Evolutionary conservation across 2,888 invertebrate species (phyloP), one percentile per base, ranked within the genome.

Genomic region (Aphidoletes aphidimyza): DNA sequence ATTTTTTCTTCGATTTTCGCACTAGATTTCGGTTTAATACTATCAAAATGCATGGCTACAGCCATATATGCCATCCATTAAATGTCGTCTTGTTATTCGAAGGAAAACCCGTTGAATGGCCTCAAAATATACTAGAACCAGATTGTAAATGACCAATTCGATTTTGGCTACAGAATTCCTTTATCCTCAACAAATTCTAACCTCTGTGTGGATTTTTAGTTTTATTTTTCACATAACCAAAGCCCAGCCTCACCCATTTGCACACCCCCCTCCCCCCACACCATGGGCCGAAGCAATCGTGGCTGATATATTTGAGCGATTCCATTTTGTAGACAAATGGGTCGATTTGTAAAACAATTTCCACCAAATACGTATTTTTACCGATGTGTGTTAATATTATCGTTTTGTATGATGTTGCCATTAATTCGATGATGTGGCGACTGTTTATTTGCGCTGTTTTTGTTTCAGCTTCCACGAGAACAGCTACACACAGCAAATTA

Each of bases 321-420:
- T 34, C 83, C 47, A n/a, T n/a, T 49, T 83, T 83, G 47, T 47
- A 47, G 83, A 83, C 47, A 83, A 83, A 83, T 83, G 83, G 34
- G 30, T 83, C 83, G 83, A 83, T 83, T 83, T 83, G 83, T 47
- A 47, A 83, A 83, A 83, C 47, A 83, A 36, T 83, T 83, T 49
- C 34, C 39, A 37, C n/a, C n/a, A 81, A 81, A 81, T 81, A 37
- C n/a, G 37, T 22, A 37, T 22, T 37, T 36, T 81, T 36, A 37
- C 81, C 37, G 37, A 30, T 34, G 30, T 59, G 26, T 30, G 22
- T 69, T 69, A 34, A 69, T 69, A 69, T 69, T 69, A 69, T 34
- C 69, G 34, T 69, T 69, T 14, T 69, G 34, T 69, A 69, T 37
- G 81, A 37, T n/a, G 37, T 81, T 37, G 81, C 37, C n/a, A 81